phyloP scores from a whole-genome alignment of 2,113 vertebrate genomes.

The Corvus cornix region DNA sequence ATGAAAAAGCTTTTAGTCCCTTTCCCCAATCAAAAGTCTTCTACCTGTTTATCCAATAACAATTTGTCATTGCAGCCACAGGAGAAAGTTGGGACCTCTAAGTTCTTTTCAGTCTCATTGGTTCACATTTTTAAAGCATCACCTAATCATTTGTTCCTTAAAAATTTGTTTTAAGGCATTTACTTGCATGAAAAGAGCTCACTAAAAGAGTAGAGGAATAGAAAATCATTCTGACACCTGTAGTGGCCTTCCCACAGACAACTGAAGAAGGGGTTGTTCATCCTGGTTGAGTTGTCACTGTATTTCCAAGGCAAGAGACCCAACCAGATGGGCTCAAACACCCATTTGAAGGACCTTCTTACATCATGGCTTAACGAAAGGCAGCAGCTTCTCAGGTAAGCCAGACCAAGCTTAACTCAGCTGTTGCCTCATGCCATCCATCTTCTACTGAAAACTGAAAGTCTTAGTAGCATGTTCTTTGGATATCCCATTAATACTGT shows the following conservation, averaged over 20 bases:
- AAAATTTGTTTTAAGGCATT: neutral
- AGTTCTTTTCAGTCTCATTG: neutral
- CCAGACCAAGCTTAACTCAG: neutral
- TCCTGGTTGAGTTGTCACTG: neutral
- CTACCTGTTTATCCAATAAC: neutral
- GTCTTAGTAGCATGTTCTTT: neutral
- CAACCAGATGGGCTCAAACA: neutral
- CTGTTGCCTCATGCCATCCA: neutral
- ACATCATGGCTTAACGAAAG: fast-evolving
- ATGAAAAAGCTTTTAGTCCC: neutral
- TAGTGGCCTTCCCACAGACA: neutral
- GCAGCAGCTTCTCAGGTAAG: neutral
- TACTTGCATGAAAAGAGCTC: neutral
- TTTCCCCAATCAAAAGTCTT: neutral
- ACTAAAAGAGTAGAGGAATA: neutral
- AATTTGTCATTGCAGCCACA: neutral
- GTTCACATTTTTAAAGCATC: neutral
- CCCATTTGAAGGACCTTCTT: neutral
- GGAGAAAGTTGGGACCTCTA: neutral
- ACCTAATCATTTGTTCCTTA: neutral
- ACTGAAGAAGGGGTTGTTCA: neutral
- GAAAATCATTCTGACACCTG: neutral
- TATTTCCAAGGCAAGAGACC: neutral
- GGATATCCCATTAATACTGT: neutral
- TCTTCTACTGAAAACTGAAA: neutral